Base-by-base conservation (phyloP, 2,797 vertebrate species). In the Borostomias antarcticus region DNA sequence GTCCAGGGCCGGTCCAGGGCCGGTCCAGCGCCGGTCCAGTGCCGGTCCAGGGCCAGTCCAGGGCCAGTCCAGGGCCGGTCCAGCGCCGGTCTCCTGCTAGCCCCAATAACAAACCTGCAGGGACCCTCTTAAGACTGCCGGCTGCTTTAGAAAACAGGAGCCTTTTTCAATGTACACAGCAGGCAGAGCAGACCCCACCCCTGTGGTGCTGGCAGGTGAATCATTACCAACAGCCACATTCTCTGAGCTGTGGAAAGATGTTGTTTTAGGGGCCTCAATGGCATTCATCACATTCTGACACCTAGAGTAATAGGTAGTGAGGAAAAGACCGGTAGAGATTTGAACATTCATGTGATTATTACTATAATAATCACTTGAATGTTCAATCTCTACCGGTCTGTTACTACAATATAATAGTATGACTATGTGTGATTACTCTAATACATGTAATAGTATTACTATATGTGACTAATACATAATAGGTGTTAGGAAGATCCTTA, bases 231-330 rank as follows among this genome's bases (percentile, higher is more conserved):
- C 32, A 4, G 30, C 30, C 57, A 35, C 33, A 11, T 50, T 23
- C 26, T 28, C 57, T 61, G 58, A 28, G 62, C 26, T 15, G 6
- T 61, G 35, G 33, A 37, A 40, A 21, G 47, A 43, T 68, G 66
- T 68, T 29, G 40, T 17, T 15, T 19, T 61, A 30, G 48, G 19
- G 25, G 50, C 19, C 19, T 54, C 25, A 19, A 33, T 43, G 48
- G 35, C 43, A 48, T 61, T 68, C 61, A 43, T 52, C 33, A n/a
- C n/a, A 15, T 51, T 35, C 47, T 37, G 23, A 37, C 48, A 51
- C 51, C 33, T 19, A 51, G 61, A 63, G 35, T 21, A 52, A 53
- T 21, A 15, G 15, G 8, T 9, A n/a, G 10, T 29, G 32, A 52
- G 29, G 5, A 19, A 58, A 32, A 51, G 50, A 32, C 40, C 43